phyloP scores from a whole-genome alignment of 2,797 vertebrate species.

The Sebastes steindachneri region DNA sequence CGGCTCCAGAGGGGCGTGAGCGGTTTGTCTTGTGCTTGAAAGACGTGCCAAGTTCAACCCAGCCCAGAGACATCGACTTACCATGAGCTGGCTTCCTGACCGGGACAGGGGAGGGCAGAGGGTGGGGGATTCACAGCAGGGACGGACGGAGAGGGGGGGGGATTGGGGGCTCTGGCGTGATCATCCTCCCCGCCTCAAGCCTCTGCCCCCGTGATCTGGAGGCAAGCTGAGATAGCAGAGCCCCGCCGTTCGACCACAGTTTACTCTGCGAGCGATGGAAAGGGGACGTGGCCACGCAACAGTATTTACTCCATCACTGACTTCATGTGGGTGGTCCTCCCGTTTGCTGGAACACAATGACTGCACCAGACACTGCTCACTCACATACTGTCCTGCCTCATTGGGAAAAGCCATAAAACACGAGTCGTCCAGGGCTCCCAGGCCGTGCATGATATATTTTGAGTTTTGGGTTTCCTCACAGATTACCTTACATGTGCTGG shows the following conservation, averaged over 20 bases:
- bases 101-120: slow-evolving; percentile 35
- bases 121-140: slow-evolving; percentile 27
- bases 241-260: slow-evolving; percentile 63
- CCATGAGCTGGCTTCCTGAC: slow-evolving; percentile 61
- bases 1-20: slow-evolving; percentile 67
- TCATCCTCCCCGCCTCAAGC: slow-evolving; percentile 20
- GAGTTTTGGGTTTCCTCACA: slow-evolving; percentile 67
- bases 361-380: slow-evolving; percentile 79
- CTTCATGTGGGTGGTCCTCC: slow-evolving; percentile 82
- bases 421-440: slow-evolving; percentile 71
- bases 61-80: slow-evolving; percentile 46
- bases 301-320: slow-evolving; percentile 81
- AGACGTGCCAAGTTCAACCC: slow-evolving; percentile 69
- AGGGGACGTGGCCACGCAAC: slow-evolving; percentile 69
- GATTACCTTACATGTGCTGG: slow-evolving; percentile 55
- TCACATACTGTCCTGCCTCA: slow-evolving; percentile 81
- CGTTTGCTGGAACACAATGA: slow-evolving; percentile 78
- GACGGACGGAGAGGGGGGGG: neutral
- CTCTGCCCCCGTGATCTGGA: slow-evolving; percentile 64
- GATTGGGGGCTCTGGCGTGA: slow-evolving; percentile 9
- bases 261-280: slow-evolving; percentile 70
- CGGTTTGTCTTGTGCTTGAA: slow-evolving; percentile 66
- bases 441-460: slow-evolving; percentile 72
- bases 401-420: slow-evolving; percentile 84
- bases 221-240: slow-evolving; percentile 74